Percentiles rank a stretch among this genome's conserved stretches.
These are phyloP conservation scores for Heterotilapia buettikoferi DNA, from an alignment of 2,113 vertebrate genomes.

Conservation along the genomic window DNA sequence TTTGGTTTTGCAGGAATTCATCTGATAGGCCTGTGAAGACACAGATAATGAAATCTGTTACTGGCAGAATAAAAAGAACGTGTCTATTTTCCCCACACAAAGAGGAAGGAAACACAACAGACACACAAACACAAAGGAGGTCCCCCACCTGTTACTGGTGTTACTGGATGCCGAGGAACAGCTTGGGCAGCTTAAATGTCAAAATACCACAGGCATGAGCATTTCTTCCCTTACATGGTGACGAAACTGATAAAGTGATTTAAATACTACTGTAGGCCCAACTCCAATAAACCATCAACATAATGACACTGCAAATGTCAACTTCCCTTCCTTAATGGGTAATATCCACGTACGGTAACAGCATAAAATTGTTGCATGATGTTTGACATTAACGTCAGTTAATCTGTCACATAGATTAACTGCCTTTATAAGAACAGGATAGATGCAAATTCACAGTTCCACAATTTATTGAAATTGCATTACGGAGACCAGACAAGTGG, in stretches of 20 bases:
- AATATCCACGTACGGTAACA: not conserved
- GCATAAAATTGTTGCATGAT: not conserved
- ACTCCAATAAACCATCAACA: not conserved
- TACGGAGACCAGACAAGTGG: not conserved
- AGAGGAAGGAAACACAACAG: slow-evolving; percentile 30
- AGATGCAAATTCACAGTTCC: not conserved
- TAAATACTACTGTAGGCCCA: not conserved
- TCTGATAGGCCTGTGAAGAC: not conserved
- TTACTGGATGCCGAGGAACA: not conserved
- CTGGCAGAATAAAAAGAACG: not conserved
- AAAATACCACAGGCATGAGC: not conserved
- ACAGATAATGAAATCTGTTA: not conserved
- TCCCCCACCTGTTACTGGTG: not conserved
- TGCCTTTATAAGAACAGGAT: not conserved
- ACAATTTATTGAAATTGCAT: not conserved
- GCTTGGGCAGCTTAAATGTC: slow-evolving; percentile 9
- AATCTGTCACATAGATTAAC: not conserved
- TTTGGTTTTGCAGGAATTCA: not conserved
- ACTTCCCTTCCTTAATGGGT: slow-evolving; percentile 12
- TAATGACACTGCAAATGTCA: not conserved
- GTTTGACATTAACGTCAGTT: not conserved
- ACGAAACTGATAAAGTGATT: not conserved
- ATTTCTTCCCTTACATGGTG: slow-evolving; percentile 13
- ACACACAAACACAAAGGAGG: not conserved
- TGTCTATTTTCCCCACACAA: not conserved